phyloP scores from a whole-genome alignment of 2,888 invertebrate species.

The Leptura quadrifasciata region DNA sequence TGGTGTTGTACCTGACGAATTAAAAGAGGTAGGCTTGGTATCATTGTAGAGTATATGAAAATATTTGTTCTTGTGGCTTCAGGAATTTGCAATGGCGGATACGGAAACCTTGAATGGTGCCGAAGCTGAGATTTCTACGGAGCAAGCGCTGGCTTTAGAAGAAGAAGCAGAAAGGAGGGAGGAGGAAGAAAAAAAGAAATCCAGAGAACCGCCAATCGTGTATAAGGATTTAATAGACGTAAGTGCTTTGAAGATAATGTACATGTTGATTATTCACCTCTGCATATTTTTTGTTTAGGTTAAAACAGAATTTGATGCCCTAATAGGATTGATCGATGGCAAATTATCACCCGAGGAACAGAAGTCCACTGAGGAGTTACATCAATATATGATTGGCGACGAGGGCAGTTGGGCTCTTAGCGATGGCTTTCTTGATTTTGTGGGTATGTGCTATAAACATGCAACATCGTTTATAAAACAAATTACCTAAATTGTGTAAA shows the following conservation, averaged over 20 bases:
- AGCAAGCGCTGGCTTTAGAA: conserved; percentile 76
- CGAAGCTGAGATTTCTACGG: conserved; percentile 74
- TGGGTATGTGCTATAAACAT: conserved; percentile 76
- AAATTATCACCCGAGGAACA: conserved; percentile 85
- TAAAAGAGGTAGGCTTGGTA: conserved; percentile 61
- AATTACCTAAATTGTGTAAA: not conserved
- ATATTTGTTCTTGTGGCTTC: conserved; percentile 7
- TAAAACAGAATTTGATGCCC: conserved; percentile 83
- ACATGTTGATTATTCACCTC: conserved; percentile 6
- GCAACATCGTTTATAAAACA: not conserved
- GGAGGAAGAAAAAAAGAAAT: conserved; percentile 83
- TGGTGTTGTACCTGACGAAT: conserved; percentile 65
- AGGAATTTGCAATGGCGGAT: conserved; percentile 53
- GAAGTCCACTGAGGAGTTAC: conserved; percentile 86
- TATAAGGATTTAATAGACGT: conserved; percentile 84
- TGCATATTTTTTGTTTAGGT: conserved; percentile 74
- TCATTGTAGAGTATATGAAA: not conserved
- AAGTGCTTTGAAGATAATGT: conserved; percentile 68
- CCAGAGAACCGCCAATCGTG: conserved; percentile 87
- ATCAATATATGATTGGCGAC: conserved; percentile 90
- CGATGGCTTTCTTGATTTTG: conserved; percentile 89
- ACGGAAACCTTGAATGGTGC: conserved; percentile 68
- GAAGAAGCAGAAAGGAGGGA: conserved; percentile 80
- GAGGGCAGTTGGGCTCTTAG: conserved; percentile 96
- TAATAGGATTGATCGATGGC: conserved; percentile 82